A percentile compares a stretch with the other conserved stretches of the same genome.
Conservation (phyloP, 2,797 vertebrate species). For the Eidolon dupreanum region DNA sequence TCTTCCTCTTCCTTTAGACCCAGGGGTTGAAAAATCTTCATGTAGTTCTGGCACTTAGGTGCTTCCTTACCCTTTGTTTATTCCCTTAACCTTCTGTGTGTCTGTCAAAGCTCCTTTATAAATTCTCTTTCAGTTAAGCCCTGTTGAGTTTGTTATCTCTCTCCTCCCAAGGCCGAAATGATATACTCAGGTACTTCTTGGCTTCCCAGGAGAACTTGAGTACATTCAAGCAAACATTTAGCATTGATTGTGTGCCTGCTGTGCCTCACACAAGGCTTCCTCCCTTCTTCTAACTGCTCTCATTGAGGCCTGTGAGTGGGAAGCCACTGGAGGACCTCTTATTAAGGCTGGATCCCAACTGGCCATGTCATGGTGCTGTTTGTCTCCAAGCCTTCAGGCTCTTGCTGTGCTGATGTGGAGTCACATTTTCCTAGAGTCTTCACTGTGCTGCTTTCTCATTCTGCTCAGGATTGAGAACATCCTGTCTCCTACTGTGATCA, state of each 20-base stretch:
- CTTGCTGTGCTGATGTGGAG: not conserved
- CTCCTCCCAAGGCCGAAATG: not conserved
- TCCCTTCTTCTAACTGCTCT: not conserved
- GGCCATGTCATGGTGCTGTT: not conserved
- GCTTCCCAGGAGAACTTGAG: not conserved
- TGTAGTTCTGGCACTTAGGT: not conserved
- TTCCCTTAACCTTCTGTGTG: not conserved
- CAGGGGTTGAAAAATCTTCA: not conserved
- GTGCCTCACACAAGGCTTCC: not conserved
- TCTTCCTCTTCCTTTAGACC: not conserved
- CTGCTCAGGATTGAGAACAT: not conserved
- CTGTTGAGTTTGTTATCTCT: not conserved
- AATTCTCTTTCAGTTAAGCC: not conserved
- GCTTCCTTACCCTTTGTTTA: not conserved
- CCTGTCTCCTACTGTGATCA: not conserved
- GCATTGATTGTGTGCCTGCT: not conserved
- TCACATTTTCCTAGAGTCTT: not conserved
- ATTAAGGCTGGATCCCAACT: not conserved
- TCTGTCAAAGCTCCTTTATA: not conserved
- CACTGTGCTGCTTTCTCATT: not conserved
- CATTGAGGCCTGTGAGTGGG: not conserved
- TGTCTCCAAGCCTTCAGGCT: not conserved
- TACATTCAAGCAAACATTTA: not conserved
- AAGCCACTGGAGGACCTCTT: not conserved
- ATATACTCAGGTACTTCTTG: not conserved